Conservation (phyloP, 1,140 invertebrate species). For the Dermatophagoides farinae region DNA sequence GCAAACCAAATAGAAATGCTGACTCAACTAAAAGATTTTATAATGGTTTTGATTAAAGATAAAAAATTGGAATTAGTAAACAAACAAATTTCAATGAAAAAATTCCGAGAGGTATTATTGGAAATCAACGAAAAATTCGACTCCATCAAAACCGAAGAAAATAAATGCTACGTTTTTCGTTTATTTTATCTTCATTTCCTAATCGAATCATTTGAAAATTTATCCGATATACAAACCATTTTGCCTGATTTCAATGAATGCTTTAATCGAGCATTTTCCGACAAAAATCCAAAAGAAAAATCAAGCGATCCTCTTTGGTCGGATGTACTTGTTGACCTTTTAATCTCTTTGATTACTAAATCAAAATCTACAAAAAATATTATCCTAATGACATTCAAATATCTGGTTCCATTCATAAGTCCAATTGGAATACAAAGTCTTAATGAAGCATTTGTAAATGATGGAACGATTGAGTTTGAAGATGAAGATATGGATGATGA, state of each 20-base stretch:
- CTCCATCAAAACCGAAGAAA: not conserved
- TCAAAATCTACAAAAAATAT: slow-evolving; percentile 12
- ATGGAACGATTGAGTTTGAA: slow-evolving; percentile 12
- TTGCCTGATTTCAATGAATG: slow-evolving; percentile 9
- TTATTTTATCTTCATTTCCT: not conserved
- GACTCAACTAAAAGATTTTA: slow-evolving; percentile 3
- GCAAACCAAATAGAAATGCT: not conserved
- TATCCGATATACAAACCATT: not conserved
- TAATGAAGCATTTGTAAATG: not conserved
- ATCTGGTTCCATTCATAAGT: slow-evolving; percentile 8
- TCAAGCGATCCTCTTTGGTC: slow-evolving; percentile 7
- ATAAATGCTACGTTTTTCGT: not conserved
- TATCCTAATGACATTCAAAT: slow-evolving; percentile 8
- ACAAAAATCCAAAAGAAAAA: not conserved
- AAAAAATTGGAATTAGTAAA: not conserved
- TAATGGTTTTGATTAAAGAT: not conserved
- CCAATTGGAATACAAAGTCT: not conserved
- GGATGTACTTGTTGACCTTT: slow-evolving; percentile 12
- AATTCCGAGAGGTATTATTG: not conserved
- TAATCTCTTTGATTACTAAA: slow-evolving; percentile 11
- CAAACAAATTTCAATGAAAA: not conserved
- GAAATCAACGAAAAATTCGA: not conserved
- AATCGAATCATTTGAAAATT: slow-evolving; percentile 8
- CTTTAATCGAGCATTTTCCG: not conserved
- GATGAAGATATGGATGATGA: slow-evolving; percentile 13